phyloP scores from a whole-genome alignment of 2,888 invertebrate species.

The Archips crataeganus region DNA sequence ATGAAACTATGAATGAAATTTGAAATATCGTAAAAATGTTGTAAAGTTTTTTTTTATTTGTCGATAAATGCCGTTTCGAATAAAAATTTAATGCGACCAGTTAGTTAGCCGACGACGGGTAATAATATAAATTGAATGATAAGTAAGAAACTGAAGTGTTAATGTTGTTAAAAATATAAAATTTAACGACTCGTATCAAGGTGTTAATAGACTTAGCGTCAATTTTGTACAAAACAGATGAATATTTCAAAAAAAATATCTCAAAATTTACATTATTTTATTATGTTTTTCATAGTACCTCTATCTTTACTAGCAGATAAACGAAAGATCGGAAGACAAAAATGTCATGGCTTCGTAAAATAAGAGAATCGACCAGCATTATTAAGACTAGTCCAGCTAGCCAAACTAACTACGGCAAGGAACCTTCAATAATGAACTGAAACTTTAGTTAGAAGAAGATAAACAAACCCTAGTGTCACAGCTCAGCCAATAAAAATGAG shows the following conservation, averaged over 20 bases:
- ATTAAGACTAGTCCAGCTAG: too few species aligned
- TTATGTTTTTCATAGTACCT: neutral
- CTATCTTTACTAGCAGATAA: neutral
- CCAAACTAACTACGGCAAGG: too few species aligned
- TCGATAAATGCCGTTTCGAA: conserved; percentile 19
- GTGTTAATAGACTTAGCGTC: conserved; percentile 2
- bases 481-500: too few species aligned
- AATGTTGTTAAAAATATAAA: conserved; percentile 1
- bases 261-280: neutral
- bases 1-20: conserved; percentile 21
- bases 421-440: too few species aligned
- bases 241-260: neutral
- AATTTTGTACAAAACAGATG: neutral
- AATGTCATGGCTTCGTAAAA: too few species aligned
- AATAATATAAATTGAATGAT: conserved; percentile 15
- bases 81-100: conserved; percentile 20
- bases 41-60: conserved; percentile 24
- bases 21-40: conserved; percentile 16
- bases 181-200: conserved; percentile 7
- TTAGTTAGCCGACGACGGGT: conserved; percentile 13
- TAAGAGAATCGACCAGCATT: too few species aligned
- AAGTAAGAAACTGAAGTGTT: conserved; percentile 20
- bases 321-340: too few species aligned
- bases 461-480: too few species aligned
- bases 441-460: too few species aligned